A percentile compares a stretch with the other conserved stretches of the same genome.
Conservation (phyloP, 2,113 vertebrate species). For the Talpa occidentalis region DNA sequence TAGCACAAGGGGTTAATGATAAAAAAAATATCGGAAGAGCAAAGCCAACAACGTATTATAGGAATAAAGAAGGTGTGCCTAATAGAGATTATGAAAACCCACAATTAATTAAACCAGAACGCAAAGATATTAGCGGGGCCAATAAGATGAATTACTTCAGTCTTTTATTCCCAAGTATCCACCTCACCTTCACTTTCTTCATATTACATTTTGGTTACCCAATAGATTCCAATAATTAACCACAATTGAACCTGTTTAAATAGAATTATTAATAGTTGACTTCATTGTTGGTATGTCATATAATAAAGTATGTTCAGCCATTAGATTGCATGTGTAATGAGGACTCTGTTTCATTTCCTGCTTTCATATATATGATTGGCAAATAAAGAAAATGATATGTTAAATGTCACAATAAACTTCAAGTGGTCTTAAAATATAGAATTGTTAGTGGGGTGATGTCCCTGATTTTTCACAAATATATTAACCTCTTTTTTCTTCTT, state of each 20-base stretch:
- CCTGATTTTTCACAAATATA: background rate
- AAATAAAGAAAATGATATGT: constrained; percentile 1
- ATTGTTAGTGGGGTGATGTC: background rate
- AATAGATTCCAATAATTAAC: background rate
- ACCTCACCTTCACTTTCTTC: background rate
- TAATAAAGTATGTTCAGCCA: background rate
- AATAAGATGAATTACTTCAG: background rate
- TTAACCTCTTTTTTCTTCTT: background rate
- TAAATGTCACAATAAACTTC: constrained; percentile 8
- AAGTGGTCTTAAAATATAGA: constrained; percentile 17
- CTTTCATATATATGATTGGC: background rate
- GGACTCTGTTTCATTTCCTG: background rate
- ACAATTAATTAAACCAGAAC: background rate
- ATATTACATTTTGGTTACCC: background rate
- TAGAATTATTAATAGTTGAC: constrained; percentile 22
- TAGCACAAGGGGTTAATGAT: background rate
- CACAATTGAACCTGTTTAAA: background rate
- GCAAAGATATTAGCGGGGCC: background rate
- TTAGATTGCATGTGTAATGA: background rate
- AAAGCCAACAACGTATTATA: background rate
- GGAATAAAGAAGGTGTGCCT: background rate
- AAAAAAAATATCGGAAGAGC: background rate
- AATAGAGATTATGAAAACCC: background rate
- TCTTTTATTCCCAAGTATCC: background rate
- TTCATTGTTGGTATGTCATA: background rate